A percentile compares a stretch with the other conserved stretches of the same genome.
Conservation (phyloP, 2,888 invertebrate genomes). For the Neuroscelio doddi region DNA sequence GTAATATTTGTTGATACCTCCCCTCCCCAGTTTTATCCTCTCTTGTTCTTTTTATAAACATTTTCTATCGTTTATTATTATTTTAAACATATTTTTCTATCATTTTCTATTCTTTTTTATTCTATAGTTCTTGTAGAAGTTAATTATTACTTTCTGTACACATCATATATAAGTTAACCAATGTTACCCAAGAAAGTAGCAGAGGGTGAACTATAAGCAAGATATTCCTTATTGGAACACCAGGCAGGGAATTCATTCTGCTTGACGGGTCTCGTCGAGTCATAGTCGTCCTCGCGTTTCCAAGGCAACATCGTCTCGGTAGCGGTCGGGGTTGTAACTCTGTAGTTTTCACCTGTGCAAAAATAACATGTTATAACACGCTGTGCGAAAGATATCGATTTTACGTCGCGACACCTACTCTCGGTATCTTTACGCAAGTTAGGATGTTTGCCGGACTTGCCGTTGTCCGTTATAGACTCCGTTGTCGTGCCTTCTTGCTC, state of each 20-base stretch:
- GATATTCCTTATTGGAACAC: constrained; percentile 95
- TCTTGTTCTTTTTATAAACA: no score
- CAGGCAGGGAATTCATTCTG: constrained; percentile 95
- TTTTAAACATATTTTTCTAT: no score
- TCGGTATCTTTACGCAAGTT: constrained; percentile 26
- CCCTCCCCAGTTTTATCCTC: no score
- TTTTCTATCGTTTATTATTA: no score
- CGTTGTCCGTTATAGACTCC: constrained; percentile 33
- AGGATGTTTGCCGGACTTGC: constrained; percentile 17
- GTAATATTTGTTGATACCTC: no score
- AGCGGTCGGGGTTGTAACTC: constrained; percentile 89
- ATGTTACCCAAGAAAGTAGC: constrained; percentile 89
- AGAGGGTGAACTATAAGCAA: constrained; percentile 92
- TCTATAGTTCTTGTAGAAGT: no score
- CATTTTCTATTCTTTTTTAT: no score
- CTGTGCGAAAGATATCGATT: neutral
- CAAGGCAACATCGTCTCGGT: constrained; percentile 94
- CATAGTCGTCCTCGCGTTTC: constrained; percentile 88
- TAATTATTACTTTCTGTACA: no score
- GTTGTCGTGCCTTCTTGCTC: constrained; percentile 32
- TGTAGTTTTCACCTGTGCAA: constrained; percentile 76
- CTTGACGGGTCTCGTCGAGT: constrained; percentile 77
- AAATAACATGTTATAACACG: neutral
- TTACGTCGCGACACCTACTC: constrained; percentile 15
- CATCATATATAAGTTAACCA: no score